Conservation (phyloP, 2,113 vertebrate species). For the Semicossyphus pulcher region DNA sequence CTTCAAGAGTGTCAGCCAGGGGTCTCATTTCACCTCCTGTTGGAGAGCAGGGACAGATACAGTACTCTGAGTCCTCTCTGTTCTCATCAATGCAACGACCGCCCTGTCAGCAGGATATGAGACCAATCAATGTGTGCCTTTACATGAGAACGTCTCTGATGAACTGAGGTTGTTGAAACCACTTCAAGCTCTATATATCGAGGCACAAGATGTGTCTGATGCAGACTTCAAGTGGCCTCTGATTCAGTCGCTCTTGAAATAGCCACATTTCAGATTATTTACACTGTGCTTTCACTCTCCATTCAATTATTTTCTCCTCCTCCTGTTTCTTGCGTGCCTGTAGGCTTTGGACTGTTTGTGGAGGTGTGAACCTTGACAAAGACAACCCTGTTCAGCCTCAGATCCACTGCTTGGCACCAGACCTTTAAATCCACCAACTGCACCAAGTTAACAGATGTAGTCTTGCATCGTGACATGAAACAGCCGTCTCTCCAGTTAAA, state of each 20-base stretch:
- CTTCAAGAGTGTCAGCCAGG: slow-evolving; percentile 27
- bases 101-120: slow-evolving; percentile 46
- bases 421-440: neutral
- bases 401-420: neutral
- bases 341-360: slow-evolving; percentile 13
- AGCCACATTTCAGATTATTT: neutral
- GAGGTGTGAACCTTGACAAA: slow-evolving; percentile 26
- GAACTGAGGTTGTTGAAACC: slow-evolving; percentile 20
- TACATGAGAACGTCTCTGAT: slow-evolving; percentile 50
- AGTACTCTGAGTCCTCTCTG: slow-evolving; percentile 44
- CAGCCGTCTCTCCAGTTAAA: neutral
- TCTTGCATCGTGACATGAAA: neutral
- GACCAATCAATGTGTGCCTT: slow-evolving; percentile 65
- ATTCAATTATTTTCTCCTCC: neutral
- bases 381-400: neutral
- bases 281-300: neutral
- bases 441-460: neutral
- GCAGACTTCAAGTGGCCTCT: neutral
- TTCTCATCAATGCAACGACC: slow-evolving; percentile 41
- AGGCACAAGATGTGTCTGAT: neutral
- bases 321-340: neutral
- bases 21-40: slow-evolving; percentile 40
- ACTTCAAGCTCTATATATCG: slow-evolving; percentile 3
- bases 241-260: neutral
- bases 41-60: slow-evolving; percentile 18